These are phyloP conservation scores for Ladona fulva DNA, from an alignment of 1,140 invertebrate genomes.

Conservation along the genomic window DNA sequence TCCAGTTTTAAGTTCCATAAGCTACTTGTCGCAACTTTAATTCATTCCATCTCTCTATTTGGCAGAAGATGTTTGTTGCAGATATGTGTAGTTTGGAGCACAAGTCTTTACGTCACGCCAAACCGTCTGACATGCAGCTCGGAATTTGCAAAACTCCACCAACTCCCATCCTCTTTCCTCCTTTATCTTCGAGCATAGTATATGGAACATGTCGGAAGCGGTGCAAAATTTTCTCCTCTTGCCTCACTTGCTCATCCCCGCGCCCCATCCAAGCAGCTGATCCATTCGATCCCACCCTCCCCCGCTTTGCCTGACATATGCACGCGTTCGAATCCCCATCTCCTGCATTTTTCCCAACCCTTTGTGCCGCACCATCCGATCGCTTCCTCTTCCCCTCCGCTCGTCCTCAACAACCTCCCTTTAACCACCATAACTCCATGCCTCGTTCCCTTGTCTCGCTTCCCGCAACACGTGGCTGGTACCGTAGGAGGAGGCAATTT, in stretches of 20 bases:
- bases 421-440: background rate
- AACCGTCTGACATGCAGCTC: too few species aligned
- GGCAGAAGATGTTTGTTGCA: too few species aligned
- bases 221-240: too few species aligned
- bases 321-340: background rate
- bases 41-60: too few species aligned
- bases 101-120: too few species aligned
- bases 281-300: background rate
- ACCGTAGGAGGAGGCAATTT: background rate
- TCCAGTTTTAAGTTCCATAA: too few species aligned
- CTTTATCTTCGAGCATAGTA: too few species aligned
- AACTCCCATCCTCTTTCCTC: too few species aligned
- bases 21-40: too few species aligned
- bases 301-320: background rate
- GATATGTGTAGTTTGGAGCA: too few species aligned
- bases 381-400: background rate
- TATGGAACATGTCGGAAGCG: too few species aligned
- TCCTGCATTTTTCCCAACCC: background rate
- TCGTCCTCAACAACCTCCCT: background rate
- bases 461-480: constrained; percentile 1
- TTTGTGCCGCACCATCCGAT: background rate
- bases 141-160: too few species aligned
- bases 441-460: constrained; percentile 5
- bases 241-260: background rate
- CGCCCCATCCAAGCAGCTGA: background rate